Conservation (phyloP, 2,797 vertebrate species). For the Pseudochirops cupreus region DNA sequence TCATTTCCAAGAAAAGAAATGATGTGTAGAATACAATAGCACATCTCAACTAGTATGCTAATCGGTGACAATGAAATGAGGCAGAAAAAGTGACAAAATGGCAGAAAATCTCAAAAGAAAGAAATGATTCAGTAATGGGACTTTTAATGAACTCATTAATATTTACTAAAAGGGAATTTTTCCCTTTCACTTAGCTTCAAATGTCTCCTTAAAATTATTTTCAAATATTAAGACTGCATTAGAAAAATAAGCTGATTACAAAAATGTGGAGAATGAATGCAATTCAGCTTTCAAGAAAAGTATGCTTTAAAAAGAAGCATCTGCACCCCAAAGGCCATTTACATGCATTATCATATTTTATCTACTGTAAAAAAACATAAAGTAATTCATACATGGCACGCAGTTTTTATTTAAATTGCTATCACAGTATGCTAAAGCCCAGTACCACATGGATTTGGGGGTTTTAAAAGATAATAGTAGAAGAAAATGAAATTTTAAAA, state of each 20-base stretch:
- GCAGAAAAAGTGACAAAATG: constrained; percentile 74
- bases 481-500: not conserved
- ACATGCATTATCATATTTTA: constrained; percentile 89
- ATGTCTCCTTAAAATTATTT: constrained; percentile 81
- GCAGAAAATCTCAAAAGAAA: constrained; percentile 78
- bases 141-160: constrained; percentile 83
- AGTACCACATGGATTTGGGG: constrained; percentile 73
- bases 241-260: constrained; percentile 83
- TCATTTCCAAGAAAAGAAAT: constrained; percentile 79
- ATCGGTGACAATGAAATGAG: constrained; percentile 79
- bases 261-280: constrained; percentile 85
- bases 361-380: constrained; percentile 83
- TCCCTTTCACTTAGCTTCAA: constrained; percentile 80
- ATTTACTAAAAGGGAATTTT: constrained; percentile 82
- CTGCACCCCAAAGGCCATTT: constrained; percentile 85
- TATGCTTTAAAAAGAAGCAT: constrained; percentile 82
- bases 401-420: constrained; percentile 84
- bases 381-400: constrained; percentile 83
- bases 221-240: constrained; percentile 84
- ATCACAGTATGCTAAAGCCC: constrained; percentile 78
- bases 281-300: constrained; percentile 85
- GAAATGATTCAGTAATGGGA: constrained; percentile 78
- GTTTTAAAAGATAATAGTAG: constrained; percentile 63
- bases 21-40: constrained; percentile 76
- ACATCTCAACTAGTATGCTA: constrained; percentile 77